Evolutionary conservation across 2,888 invertebrate species (phyloP).

Genomic region (Dryocosmus kuriphilus): DNA sequence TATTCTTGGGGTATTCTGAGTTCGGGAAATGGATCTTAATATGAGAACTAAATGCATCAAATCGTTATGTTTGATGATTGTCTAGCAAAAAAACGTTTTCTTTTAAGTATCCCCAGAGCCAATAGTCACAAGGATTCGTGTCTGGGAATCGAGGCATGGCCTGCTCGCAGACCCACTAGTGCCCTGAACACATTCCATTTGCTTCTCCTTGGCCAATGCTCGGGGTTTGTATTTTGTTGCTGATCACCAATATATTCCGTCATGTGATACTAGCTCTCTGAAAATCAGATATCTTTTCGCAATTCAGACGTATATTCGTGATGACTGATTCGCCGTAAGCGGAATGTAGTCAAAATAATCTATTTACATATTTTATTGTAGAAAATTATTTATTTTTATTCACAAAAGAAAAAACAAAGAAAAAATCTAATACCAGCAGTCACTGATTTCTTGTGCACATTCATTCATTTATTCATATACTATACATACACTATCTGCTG

Average conservation of each 20-base stretch:
- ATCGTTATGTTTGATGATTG: constrained; percentile 70
- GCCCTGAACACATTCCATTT: constrained; percentile 73
- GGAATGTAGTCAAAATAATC: constrained; percentile 57
- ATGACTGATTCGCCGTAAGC: constrained; percentile 36
- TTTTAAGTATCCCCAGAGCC: constrained; percentile 73
- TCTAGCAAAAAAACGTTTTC: constrained; percentile 71
- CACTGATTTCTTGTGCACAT: constrained; percentile 24
- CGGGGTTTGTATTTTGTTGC: constrained; percentile 73
- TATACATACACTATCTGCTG: constrained; percentile 10
- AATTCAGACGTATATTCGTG: constrained; percentile 59
- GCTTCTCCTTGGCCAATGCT: constrained; percentile 73
- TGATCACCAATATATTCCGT: constrained; percentile 70
- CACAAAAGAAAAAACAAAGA: not conserved
- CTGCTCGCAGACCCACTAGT: constrained; percentile 73
- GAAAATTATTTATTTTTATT: constrained; percentile 30
- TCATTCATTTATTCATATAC: constrained; percentile 1
- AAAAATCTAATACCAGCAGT: constrained; percentile 13
- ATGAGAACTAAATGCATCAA: constrained; percentile 68
- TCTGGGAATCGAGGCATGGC: constrained; percentile 72
- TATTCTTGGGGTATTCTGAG: constrained; percentile 29
- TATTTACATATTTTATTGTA: constrained; percentile 44
- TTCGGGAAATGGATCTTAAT: constrained; percentile 50
- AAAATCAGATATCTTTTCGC: constrained; percentile 65
- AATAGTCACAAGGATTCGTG: constrained; percentile 72
- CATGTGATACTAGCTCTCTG: constrained; percentile 63